Evolutionary conservation across 2,797 vertebrate genomes (phyloP), one percentile per base, ranked within the genome.

Genomic region (Dryobates pubescens): DNA sequence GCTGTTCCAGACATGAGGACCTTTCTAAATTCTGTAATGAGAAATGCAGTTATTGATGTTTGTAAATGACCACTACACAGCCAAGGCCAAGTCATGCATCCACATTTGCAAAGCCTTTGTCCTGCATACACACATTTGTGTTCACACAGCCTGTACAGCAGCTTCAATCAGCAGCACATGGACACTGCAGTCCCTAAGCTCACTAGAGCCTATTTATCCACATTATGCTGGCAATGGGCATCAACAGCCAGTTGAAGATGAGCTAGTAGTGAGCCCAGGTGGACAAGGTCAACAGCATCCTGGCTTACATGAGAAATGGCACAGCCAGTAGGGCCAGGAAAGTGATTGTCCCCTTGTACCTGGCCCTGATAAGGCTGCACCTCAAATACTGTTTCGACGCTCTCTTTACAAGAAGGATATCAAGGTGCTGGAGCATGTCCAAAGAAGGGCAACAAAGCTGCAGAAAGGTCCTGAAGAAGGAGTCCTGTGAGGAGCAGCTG

Each of bases 321-420:
- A 8, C 27, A 32, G 10, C 27, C 82, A 71, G 54, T 43, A 74
- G 26, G 11, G 70, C 1, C 2, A 81, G 36, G 13, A 30, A 16
- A 57, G 22, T 2, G 41, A n/a, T 17, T 3, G 6, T 17, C 2
- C 18, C 20, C 26, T n/a, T 14, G 6, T 30, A 26, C 17, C 43
- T 0, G 0, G 56, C 51, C 47, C 29, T 43, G 64, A 8, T 53
- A 56, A 68, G 45, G 27, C 54, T 1, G 1, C 36, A 20, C 14
- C 70, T 54, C 1, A 0, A 62, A 2, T 29, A 1, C 4, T 9
- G 17, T 69, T 76, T 54, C 20, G n/a, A n/a, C 64, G 17, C 47
- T 49, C 47, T 49, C 58, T 23, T 29, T 29, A 16, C 41, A 77
- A 16, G 16, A 53, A 34, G 4, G 57, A 27, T 12, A 23, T 3